Evolutionary conservation across 1,140 invertebrate genomes (phyloP), one percentile per base, ranked within the genome.

Genomic region (Bradynema listronoti): DNA sequence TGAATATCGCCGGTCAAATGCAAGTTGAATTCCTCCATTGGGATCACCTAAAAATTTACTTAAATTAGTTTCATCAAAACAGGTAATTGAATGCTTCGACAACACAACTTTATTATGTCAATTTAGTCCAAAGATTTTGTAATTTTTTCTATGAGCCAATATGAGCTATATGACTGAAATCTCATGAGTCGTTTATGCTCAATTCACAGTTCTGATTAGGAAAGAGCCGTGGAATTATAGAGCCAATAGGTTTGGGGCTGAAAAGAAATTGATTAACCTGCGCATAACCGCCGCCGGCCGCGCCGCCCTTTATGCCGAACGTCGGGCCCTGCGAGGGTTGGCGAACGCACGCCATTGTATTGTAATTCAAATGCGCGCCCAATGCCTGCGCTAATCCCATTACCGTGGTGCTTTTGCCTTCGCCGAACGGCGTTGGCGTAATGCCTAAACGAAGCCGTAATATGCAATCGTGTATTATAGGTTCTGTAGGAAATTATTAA

Each of bases 21-120:
- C 7, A 99, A 84, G 81, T 99, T 99, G 79, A 99, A 96, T 72
- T 98, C 95, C 81, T 98, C 93, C 95, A 99, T 99, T 0, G 95
- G 94, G 70, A 98, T 96, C 0, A 97, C 91, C 57, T 59, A 39
- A 39, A 64, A 19, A n/a, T 83, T 91, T 80, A 58, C 9, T 9
- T 47, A 24, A 47, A 11, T 11, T 11, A 9, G 11, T 11, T 14
- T 11, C 22, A 24, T 11, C 9, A 53, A 11, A 11, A 52, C 11
- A 53, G 9, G 9, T 22, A 25, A 57, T 56, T 7, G 9, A 56
- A 11, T 59, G 14, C 62, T 63, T 7, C 25, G 46, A 49, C 9
- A 16, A n/a, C n/a, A n/a, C n/a, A n/a, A n/a, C n/a, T n/a, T n/a
- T n/a, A n/a, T n/a, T n/a, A n/a, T 54, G 49, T 56, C 54, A 24